Percentiles rank a stretch among this genome's conserved stretches.
Conservation (phyloP, 2,113 vertebrate species). For the Scortum barcoo region DNA sequence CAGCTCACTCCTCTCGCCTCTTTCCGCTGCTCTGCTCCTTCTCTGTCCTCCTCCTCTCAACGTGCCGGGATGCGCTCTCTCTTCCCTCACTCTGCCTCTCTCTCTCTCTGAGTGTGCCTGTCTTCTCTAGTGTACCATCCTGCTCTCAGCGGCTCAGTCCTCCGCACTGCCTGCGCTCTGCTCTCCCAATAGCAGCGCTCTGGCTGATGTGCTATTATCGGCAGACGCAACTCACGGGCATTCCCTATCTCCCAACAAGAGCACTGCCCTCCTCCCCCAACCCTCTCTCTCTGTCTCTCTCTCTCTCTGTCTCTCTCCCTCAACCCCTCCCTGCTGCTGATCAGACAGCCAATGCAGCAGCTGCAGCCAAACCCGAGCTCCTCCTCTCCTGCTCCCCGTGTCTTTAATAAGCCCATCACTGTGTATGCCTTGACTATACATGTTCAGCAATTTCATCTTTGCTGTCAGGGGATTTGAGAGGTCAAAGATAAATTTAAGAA, state of each 20-base stretch:
- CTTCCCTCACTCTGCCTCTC: constrained; percentile 24
- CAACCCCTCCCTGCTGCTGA: constrained; percentile 81
- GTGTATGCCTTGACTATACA: constrained; percentile 85
- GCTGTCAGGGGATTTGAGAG: constrained; percentile 51
- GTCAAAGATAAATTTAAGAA: constrained; percentile 38
- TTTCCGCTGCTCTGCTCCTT: constrained; percentile 29
- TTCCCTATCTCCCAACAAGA: constrained; percentile 86
- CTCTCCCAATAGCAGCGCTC: constrained; percentile 76
- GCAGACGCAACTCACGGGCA: constrained; percentile 88
- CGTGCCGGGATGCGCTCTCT: constrained; percentile 48
- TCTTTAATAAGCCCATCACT: constrained; percentile 89
- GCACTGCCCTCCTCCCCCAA: constrained; percentile 72
- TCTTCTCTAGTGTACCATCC: constrained; percentile 69
- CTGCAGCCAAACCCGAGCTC: constrained; percentile 67
- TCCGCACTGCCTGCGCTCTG: constrained; percentile 69
- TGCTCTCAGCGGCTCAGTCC: constrained; percentile 70
- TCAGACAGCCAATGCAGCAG: constrained; percentile 79
- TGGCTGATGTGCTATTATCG: constrained; percentile 85
- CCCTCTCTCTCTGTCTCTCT: constrained; percentile 55
- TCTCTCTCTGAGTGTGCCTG: constrained; percentile 42
- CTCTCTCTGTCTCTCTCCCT: constrained; percentile 50
- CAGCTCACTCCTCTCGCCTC: constrained; percentile 32
- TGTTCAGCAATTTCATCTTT: constrained; percentile 77
- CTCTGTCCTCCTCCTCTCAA: constrained; percentile 46
- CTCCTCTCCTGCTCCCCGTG: constrained; percentile 79